Evolutionary conservation across 2,888 invertebrate genomes (phyloP), one percentile per base, ranked within the genome.

Genomic region (Anarsia innoxiella): DNA sequence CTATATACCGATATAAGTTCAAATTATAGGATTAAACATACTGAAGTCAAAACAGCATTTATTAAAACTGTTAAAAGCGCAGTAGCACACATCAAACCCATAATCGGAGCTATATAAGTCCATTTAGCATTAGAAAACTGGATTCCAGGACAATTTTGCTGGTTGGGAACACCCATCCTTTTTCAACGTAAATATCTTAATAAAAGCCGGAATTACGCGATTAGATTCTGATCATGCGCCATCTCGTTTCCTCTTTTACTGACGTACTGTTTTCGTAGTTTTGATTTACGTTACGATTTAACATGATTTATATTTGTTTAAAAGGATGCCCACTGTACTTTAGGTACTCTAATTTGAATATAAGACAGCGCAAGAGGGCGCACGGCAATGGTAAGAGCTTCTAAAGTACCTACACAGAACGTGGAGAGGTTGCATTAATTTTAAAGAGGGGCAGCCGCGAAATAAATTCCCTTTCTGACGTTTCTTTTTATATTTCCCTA

Each of bases 141-240:
- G n/a, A n/a, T n/a, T n/a, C n/a, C n/a, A n/a, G n/a, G n/a, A n/a
- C n/a, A n/a, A n/a, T n/a, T n/a, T n/a, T n/a, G n/a, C n/a, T n/a
- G n/a, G n/a, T n/a, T n/a, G n/a, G n/a, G n/a, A n/a, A n/a, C n/a
- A 59, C 53, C 45, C 54, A 59, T 51, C 56, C 51, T 57, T 62
- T 76, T 78, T 75, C 72, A 70, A 65, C 69, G 72, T 73, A 80
- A 77, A 82, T 79, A 72, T 78, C 78, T 78, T 77, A 72, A 79
- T 79, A 78, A 72, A 74, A 66, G 53, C 63, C 66, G 69, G 70
- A 75, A 78, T 74, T 59, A 66, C 57, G 57, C 58, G 62, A 75
- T 78, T 73, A 70, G 59, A 79, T 82, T 83, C 79, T 65, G 75
- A 75, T 77, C 83, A 80, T 76, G 82, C 57, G 43, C 66, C 61